phyloP scores from a whole-genome alignment of 2,888 invertebrate species.

The Melanostoma scalare region DNA sequence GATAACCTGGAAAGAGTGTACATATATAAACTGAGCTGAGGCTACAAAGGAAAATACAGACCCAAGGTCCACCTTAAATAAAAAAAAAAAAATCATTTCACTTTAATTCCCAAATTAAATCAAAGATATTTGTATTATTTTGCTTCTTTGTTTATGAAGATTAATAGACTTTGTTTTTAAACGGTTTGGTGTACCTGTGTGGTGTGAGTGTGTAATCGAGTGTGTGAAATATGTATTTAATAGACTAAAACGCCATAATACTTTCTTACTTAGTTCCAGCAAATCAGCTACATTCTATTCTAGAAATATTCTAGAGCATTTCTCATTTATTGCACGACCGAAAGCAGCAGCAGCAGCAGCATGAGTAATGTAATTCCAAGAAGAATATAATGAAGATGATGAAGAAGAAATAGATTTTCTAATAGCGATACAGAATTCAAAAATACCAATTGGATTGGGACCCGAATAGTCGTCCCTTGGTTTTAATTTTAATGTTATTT shows the following conservation, averaged over 20 bases:
- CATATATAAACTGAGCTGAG: too few species aligned
- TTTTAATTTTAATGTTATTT: constrained; percentile 4
- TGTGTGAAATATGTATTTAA: constrained; percentile 60
- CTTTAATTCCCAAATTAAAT: background rate
- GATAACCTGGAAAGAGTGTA: too few species aligned
- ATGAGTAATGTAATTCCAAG: constrained; percentile 34
- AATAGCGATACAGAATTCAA: constrained; percentile 25
- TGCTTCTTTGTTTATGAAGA: constrained; percentile 1
- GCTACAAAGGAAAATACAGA: background rate
- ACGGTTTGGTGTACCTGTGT: constrained; percentile 25
- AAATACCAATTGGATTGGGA: constrained; percentile 32
- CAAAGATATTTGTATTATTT: background rate
- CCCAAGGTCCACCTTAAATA: too few species aligned
- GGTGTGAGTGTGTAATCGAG: constrained; percentile 43
- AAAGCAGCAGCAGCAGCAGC: constrained; percentile 39
- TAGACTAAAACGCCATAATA: constrained; percentile 82
- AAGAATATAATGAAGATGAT: constrained; percentile 39
- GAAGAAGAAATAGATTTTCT: constrained; percentile 19
- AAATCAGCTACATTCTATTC: constrained; percentile 82
- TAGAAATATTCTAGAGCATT: constrained; percentile 82
- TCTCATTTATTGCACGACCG: constrained; percentile 67
- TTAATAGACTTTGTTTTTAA: constrained; percentile 13
- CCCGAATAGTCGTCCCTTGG: constrained; percentile 20
- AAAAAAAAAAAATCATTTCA: background rate
- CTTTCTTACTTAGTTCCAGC: constrained; percentile 82